Evolutionary conservation across 1,140 invertebrate genomes (phyloP).

Genomic region (Popillia japonica): DNA sequence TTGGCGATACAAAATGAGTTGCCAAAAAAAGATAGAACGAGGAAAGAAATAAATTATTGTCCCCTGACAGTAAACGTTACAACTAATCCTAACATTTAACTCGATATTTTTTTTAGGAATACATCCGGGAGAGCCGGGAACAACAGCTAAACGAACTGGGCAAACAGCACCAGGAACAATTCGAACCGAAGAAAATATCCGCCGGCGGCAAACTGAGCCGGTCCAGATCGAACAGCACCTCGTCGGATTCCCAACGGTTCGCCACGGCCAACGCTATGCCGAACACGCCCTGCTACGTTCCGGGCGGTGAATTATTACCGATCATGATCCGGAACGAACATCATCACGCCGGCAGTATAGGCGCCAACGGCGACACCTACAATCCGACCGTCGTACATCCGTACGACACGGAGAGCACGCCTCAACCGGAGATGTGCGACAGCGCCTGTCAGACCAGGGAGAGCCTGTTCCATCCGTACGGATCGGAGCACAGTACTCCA

Average conservation of each 20-base stretch:
- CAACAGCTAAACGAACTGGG: conserved; percentile 76
- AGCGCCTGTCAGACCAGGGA: conserved; percentile 82
- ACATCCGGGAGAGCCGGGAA: conserved; percentile 80
- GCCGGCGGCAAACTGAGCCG: conserved; percentile 43
- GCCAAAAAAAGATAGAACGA: too few relatives aligned
- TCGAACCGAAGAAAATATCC: conserved; percentile 54
- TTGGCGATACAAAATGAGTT: too few relatives aligned
- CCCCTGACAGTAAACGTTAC: too few relatives aligned
- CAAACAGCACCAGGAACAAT: conserved; percentile 50
- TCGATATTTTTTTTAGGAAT: conserved; percentile 71
- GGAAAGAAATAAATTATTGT: too few relatives aligned
- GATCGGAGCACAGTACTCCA: conserved; percentile 51
- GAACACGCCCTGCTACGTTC: conserved; percentile 62
- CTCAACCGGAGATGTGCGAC: conserved; percentile 74
- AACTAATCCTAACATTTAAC: too few relatives aligned
- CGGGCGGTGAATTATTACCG: conserved; percentile 62
- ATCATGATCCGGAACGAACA: conserved; percentile 58
- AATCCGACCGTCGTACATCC: conserved; percentile 48
- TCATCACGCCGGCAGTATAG: conserved; percentile 45
- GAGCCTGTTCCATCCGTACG: conserved; percentile 67
- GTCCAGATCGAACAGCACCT: conserved; percentile 52
- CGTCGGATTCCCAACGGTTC: conserved; percentile 54
- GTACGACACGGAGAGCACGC: conserved; percentile 59
- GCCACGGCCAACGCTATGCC: conserved; percentile 48
- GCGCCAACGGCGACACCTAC: conserved; percentile 55